Evolutionary conservation across 2,888 invertebrate genomes (phyloP), one percentile per base, ranked within the genome.

Genomic region (Mesorhabditis spiculigera): DNA sequence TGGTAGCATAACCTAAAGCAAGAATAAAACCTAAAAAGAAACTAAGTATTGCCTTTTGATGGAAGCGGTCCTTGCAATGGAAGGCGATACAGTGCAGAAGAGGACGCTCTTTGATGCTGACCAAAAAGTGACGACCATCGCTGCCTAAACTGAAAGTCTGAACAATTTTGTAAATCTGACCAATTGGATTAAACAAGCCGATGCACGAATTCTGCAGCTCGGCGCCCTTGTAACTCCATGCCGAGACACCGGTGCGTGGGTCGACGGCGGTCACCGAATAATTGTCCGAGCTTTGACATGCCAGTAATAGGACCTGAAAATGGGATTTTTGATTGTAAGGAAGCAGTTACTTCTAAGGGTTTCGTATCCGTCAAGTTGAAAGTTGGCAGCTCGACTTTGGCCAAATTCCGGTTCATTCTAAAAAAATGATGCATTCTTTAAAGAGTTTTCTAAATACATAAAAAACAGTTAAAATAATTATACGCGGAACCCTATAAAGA

Each of bases 221-320:
- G 13, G 76, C 73, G 63, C 82, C 82, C 68, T 81, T 83, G 69
- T 78, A 80, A 61, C 76, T 79, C 81, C 82, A 82, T 6, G 75
- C 62, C 5, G 77, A 71, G 16, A 79, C 75, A 6, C 82, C 82
- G 4, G 82, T 81, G 61, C 75, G 68, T 13, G 83, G 81, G 74
- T 82, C 78, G 58, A 82, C 67, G 13, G 82, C 69, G 5, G 78
- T 71, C 5, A 78, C 79, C 5, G 83, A 79, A 70, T 76, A 79
- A 4, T 79, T 79, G 62, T 83, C 82, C 0, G 74, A 50, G 61
- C 77, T 76, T 16, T 68, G 61, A 63, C 75, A 70, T 62, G 76
- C 74, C 44, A 77, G 64, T 0, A 80, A 68, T 16, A 80, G 69
- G 72, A 77, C 71, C 79, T 77, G 67, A 63, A 72, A 10, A 63